phyloP scores from a whole-genome alignment of 2,888 invertebrate species.

The Zele albiditarsus region DNA sequence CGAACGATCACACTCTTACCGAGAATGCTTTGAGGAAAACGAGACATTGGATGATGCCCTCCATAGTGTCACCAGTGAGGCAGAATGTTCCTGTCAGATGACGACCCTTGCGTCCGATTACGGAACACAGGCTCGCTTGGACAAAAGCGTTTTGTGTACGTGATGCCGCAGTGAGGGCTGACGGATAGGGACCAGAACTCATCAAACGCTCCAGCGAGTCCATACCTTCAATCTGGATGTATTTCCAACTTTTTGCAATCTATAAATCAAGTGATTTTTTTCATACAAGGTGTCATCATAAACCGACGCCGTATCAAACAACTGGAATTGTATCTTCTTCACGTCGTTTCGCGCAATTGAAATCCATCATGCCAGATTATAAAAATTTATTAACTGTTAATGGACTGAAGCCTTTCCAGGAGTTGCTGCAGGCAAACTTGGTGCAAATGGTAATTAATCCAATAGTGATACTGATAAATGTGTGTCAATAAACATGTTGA shows the following conservation, averaged over 20 bases:
- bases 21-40: slow-evolving; percentile 94
- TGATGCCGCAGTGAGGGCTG: slow-evolving; percentile 79
- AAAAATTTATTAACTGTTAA: background rate
- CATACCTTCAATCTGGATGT: slow-evolving; percentile 74
- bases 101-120: slow-evolving; percentile 85
- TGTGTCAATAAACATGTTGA: slow-evolving; percentile 10
- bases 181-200: slow-evolving; percentile 81
- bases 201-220: slow-evolving; percentile 88
- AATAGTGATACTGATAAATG: background rate
- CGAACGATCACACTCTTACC: slow-evolving; percentile 77
- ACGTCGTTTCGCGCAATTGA: background rate
- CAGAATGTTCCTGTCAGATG: slow-evolving; percentile 92
- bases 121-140: slow-evolving; percentile 83
- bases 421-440: background rate
- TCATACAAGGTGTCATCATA: background rate
- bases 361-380: background rate
- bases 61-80: slow-evolving; percentile 93
- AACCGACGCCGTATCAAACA: background rate
- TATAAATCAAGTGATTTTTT: background rate
- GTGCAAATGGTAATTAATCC: background rate
- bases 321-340: background rate
- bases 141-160: slow-evolving; percentile 81
- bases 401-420: background rate
- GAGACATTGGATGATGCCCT: slow-evolving; percentile 93
- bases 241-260: background rate